These are phyloP conservation scores for Orestias chungarensis DNA, from an alignment of 2,797 vertebrate genomes.

Conservation along the genomic window DNA sequence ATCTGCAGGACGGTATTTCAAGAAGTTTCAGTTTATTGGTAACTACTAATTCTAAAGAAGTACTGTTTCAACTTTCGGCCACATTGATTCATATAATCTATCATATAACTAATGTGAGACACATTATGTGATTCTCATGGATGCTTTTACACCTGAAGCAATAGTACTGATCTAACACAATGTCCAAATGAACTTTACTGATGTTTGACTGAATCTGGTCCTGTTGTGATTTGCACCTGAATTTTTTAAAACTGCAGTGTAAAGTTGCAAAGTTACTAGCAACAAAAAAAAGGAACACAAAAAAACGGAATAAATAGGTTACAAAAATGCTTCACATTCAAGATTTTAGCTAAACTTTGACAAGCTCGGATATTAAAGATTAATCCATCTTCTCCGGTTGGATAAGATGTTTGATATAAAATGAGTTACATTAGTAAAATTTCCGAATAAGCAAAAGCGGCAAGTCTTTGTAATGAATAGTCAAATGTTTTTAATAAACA, in stretches of 20 bases:
- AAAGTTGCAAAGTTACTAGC: background rate
- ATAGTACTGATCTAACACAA: background rate
- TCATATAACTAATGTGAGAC: too few species aligned
- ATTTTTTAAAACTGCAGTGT: background rate
- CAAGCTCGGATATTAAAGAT: too few species aligned
- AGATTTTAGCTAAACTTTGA: background rate
- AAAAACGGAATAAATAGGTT: background rate
- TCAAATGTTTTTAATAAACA: slow-evolving; percentile 1
- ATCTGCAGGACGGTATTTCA: background rate
- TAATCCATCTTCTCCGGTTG: too few species aligned
- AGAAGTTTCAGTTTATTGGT: background rate
- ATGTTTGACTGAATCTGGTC: background rate
- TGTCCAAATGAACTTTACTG: background rate
- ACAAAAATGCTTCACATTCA: background rate
- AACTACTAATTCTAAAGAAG: background rate
- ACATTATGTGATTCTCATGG: background rate
- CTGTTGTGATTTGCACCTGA: background rate
- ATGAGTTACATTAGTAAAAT: background rate
- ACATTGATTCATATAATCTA: too few species aligned
- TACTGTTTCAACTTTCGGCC: background rate
- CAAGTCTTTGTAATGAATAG: too few species aligned
- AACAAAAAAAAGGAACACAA: background rate
- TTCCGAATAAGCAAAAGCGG: background rate
- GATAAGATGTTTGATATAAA: background rate
- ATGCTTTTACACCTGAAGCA: background rate